Evolutionary conservation across 2,888 invertebrate genomes (phyloP), one percentile per base, ranked within the genome.

Genomic region (Leptopilina drosophilae): DNA sequence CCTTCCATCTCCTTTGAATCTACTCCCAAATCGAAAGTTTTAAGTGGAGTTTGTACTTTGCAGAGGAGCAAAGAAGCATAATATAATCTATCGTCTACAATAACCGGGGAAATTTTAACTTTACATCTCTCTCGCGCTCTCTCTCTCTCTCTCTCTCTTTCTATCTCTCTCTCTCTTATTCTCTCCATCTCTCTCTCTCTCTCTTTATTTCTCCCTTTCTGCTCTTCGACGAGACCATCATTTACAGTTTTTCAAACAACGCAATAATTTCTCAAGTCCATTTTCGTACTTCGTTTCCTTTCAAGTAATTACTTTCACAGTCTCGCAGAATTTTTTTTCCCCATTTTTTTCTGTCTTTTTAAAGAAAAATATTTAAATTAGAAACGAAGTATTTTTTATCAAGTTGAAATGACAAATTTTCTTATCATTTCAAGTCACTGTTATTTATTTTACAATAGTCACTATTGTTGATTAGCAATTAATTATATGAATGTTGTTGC

Each of bases 21-120:
- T 56, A 73, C 56, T 73, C 73, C 73, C 73, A 73, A 73, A 73
- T 73, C 73, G 73, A 73, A 73, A 73, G n/a, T 73, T 73, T 73
- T 73, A 56, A 73, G 73, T 73, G 73, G 73, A 73, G 73, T 73
- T 73, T 73, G 73, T 73, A 73, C 73, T 73, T 73, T n/a, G 56
- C 33, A 14, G n/a, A 33, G 73, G n/a, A 33, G 73, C 56, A 73
- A 73, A 73, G 73, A 73, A 73, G 73, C 56, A 14, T 73, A 26
- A 56, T 56, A 73, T 73, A 59, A 73, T 73, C 73, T 56, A 73
- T 15, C 56, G 53, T 56, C 56, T 15, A 59, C 73, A 53, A 56
- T 56, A 49, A n/a, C 33, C n/a, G 5, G 26, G 56, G 56, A 56
- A 56, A 33, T 53, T 56, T 56, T 5, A 40, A 73, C 56, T 56